Evolutionary conservation across 2,888 invertebrate species (phyloP), one percentile per base, ranked within the genome.

Genomic region (Sylvicola cinctus): DNA sequence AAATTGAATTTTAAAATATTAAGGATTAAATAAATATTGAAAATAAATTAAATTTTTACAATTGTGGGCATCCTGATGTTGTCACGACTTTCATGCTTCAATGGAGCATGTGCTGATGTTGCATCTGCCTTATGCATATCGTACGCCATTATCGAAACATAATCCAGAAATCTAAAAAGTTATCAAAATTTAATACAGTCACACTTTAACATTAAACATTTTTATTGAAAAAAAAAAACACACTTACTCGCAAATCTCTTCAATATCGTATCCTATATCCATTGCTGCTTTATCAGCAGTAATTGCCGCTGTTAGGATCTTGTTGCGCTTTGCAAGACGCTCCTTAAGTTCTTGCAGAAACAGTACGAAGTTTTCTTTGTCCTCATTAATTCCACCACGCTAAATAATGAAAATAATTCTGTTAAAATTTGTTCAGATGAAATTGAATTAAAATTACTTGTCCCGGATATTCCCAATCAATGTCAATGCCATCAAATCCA

Each of bases 391-490:
- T 6, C 63, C 62, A 12, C 59, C 61, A 28, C 63, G 47, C 41
- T 49, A 28, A 6, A 34, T 25, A 25, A 8, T 7, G 25, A 25
- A 25, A 25, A 7, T 8, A 25, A 25, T 25, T 30, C 26, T 16
- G 15, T 25, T 29, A 11, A n/a, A 12, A 3, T 11, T 16, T 5
- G 4, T 17, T 29, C 23, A 3, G 4, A 7, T 16, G 14, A 17
- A 14, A n/a, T n/a, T 32, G 29, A 12, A 12, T 23, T 25, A 16
- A 5, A 29, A 14, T 34, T 36, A 44, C 44, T 35, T 46, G 43
- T 8, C 53, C 50, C 2, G 63, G 63, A 42, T 63, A 63, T 43
- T 63, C 63, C 61, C 61, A 63, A 46, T 62, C 63, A 20, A 65
- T 41, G 45, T 65, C 64, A 15, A 65, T 43, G 7, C 64, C 65